These are phyloP conservation scores for Acridotheres tristis DNA, from an alignment of 2,797 vertebrate species.

Conservation along the genomic window DNA sequence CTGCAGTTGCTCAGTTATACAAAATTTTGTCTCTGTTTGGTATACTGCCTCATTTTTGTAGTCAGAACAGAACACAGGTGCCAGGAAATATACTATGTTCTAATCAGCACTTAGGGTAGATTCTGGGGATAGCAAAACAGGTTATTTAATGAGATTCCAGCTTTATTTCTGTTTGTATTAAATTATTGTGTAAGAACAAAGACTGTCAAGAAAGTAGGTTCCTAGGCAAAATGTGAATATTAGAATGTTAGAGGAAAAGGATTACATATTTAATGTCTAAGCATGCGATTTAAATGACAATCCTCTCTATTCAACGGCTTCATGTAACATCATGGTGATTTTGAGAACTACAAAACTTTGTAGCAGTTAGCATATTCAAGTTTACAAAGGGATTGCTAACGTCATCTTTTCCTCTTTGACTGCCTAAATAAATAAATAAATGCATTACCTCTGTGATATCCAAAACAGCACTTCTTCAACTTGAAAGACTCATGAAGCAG, in stretches of 20 bases:
- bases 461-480: background rate
- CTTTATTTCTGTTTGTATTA: background rate
- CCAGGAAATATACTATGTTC: background rate
- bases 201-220: background rate
- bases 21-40: background rate
- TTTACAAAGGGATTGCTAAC: background rate
- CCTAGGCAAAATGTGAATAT: background rate
- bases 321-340: background rate
- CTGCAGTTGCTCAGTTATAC: background rate
- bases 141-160: background rate
- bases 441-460: background rate
- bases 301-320: background rate
- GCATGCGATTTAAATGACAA: background rate
- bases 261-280: background rate
- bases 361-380: background rate
- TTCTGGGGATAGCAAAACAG: background rate
- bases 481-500: background rate
- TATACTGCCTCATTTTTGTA: background rate
- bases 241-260: background rate
- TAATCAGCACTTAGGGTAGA: background rate
- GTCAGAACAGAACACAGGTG: background rate
- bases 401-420: background rate
- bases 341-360: background rate
- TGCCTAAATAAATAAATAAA: background rate
- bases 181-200: background rate